Evolutionary conservation across 2,797 vertebrate species (phyloP), one percentile per base, ranked within the genome.

Genomic region (Cryptoprocta ferox): DNA sequence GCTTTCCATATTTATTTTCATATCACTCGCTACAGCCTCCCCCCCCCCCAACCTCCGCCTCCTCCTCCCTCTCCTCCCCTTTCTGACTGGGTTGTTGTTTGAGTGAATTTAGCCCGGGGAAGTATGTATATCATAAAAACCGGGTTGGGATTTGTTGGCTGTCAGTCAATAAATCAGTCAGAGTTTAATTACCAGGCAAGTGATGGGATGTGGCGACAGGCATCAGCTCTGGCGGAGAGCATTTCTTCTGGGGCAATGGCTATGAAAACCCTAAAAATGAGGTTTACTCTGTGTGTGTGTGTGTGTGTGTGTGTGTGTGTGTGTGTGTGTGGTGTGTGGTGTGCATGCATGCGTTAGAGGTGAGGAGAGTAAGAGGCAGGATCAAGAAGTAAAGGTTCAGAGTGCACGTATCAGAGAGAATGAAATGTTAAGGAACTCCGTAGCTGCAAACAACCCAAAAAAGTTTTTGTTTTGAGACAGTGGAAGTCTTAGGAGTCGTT

Each of bases 91-190:
- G 98, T 96, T 98, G 98, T 98, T 98, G 98, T 98, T 98, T 98
- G 98, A 99, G 98, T 97, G 98, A 98, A 98, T 98, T 98, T 99
- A 98, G 99, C 99, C 99, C 61, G 97, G 99, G 99, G 99, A 99
- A 98, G 98, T 98, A 99, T 99, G 99, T 99, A 98, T 99, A 99
- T 99, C 99, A 99, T 99, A 99, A 99, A 99, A 99, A 98, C 99
- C 97, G 98, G 98, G 99, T 98, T 99, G 99, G 99, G 99, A 99
- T 99, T 99, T 99, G 99, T 99, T 99, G 99, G 99, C 98, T 99
- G 99, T 99, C 99, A 99, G 99, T 99, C 99, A 99, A 99, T 99
- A 99, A 99, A 99, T 99, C 99, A 99, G 99, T 99, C 99, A 99
- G 99, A 99, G 99, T 99, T 99, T 99, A 99, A 99, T 99, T 99